These are phyloP conservation scores for Rhinogobio ventralis DNA, from an alignment of 2,797 vertebrate genomes.

Conservation along the genomic window DNA sequence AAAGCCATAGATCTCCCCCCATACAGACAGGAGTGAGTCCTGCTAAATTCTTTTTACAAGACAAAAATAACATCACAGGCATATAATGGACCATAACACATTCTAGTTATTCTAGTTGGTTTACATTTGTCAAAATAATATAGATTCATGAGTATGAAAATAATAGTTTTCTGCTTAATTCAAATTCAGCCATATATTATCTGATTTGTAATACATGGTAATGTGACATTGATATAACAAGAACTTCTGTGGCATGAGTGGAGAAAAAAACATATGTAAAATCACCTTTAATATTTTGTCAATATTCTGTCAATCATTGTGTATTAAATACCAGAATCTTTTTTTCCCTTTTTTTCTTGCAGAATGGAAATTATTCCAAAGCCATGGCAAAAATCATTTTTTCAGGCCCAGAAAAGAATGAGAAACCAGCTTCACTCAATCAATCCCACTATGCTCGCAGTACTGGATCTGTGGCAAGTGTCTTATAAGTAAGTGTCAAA, in stretches of 20 bases:
- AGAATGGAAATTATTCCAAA: constrained; percentile 85
- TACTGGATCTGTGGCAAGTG: constrained; percentile 82
- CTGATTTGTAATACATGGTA: background rate
- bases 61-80: background rate
- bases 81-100: background rate
- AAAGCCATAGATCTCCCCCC: constrained; percentile 69
- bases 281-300: background rate
- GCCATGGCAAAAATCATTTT: constrained; percentile 84
- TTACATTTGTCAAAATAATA: constrained; percentile 2
- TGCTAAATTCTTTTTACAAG: constrained; percentile 7
- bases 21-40: constrained; percentile 87
- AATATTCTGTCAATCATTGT: background rate
- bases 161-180: background rate
- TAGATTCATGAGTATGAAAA: background rate
- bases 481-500: constrained; percentile 79
- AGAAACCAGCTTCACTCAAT: constrained; percentile 79
- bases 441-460: constrained; percentile 82
- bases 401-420: constrained; percentile 74
- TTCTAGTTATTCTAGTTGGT: constrained; percentile 6
- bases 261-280: background rate
- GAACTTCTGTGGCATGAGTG: background rate
- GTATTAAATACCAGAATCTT: background rate
- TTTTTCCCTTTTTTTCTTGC: constrained; percentile 40
- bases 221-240: background rate
- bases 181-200: background rate